phyloP scores from a whole-genome alignment of 2,888 invertebrate genomes.

The Eretmocerus hayati region DNA sequence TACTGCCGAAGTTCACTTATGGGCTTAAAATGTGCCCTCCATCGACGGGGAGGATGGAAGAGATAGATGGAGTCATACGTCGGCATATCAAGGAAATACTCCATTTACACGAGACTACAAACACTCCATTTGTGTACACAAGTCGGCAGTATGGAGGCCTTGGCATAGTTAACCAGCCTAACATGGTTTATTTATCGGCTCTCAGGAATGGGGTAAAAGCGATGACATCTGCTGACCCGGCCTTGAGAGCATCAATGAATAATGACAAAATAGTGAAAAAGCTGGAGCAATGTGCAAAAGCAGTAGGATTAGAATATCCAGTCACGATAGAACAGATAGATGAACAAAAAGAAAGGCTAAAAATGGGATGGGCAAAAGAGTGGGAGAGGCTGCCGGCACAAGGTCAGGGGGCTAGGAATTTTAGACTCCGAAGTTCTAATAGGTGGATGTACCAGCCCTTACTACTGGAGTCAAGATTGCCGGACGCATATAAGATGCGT shows the following conservation, averaged over 20 bases:
- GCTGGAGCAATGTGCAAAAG: background rate
- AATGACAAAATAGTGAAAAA: background rate
- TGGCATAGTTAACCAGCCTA: background rate
- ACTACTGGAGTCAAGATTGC: background rate
- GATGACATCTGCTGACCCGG: background rate
- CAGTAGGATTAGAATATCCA: background rate
- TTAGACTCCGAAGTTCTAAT: no score
- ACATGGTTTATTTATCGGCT: background rate
- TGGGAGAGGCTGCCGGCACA: background rate
- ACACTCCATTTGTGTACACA: background rate
- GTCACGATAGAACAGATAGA: background rate
- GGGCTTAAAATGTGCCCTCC: background rate
- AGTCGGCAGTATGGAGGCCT: background rate
- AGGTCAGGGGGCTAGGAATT: background rate
- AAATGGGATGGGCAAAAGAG: background rate
- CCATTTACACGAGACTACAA: background rate
- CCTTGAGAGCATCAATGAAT: background rate
- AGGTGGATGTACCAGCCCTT: no score
- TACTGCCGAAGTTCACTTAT: background rate
- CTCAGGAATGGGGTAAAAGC: background rate
- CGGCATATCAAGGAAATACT: background rate
- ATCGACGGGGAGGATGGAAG: background rate
- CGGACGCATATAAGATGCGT: background rate
- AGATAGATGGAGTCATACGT: background rate
- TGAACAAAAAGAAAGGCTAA: background rate